Base-by-base conservation (phyloP, 2,888 invertebrate genomes). In the Nomada goodeniana region DNA sequence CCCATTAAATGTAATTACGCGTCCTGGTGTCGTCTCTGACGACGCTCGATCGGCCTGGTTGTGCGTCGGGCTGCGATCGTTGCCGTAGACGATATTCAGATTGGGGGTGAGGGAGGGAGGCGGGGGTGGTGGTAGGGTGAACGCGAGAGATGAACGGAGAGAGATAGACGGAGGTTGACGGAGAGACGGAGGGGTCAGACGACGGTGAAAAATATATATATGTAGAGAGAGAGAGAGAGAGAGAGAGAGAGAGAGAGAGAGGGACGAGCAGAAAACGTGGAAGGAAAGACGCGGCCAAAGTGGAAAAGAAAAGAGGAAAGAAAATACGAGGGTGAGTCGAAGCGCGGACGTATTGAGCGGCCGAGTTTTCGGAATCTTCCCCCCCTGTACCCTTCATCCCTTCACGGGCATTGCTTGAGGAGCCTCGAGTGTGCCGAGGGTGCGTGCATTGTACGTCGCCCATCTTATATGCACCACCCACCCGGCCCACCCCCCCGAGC, bases 401-500 rank as follows among this genome's bases (percentile, higher is more conserved):
- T 86, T 85, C 87, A 85, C 85, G 86, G 89, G 89, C 85, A 90
- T 92, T 92, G 91, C 92, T 92, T 92, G 92, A 92, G 92, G 91
- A 92, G 92, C 90, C 92, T 93, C 91, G 91, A 93, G 93, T 93
- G 91, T 88, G 88, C 88, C 90, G 91, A 91, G 92, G 92, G 92
- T 92, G 92, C 92, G 91, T 92, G 91, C 92, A 93, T 93, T 93
- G 93, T 93, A 91, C 92, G 90, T 90, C 89, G 89, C 91, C 92
- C 93, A 93, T 93, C 93, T 93, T 93, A 93, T 93, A 93, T 93
- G 93, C 93, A 92, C 91, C 93, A 92, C 89, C 91, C 91, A 90
- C 89, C 89, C 90, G 78, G 89, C 89, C 81, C 88, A 82, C 85
- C 85, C 84, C 87, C 85, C 80, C 81, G 81, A 80, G 74, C 89